These are phyloP conservation scores for Drosophila watanabei DNA, from an alignment of 1,140 invertebrate species.

Conservation along the genomic window DNA sequence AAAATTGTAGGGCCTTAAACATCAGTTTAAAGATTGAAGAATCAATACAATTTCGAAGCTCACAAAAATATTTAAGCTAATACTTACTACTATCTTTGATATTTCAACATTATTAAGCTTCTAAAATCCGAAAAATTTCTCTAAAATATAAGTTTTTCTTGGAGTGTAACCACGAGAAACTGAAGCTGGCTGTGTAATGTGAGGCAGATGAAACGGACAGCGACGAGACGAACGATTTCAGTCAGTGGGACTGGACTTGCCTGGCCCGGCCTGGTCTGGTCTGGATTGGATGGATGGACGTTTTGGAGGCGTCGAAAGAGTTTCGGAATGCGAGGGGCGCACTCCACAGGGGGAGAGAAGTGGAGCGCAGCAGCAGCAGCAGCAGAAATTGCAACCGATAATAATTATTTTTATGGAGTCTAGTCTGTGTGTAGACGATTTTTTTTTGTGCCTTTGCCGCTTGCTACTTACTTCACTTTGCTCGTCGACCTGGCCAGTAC, in stretches of 20 bases:
- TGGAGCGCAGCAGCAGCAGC: slow-evolving; percentile 30
- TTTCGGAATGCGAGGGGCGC: slow-evolving; percentile 21
- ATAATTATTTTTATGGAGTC: slow-evolving; percentile 86
- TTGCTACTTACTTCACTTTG: slow-evolving; percentile 67
- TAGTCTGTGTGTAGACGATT: slow-evolving; percentile 86
- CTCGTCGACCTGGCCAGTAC: slow-evolving; percentile 50
- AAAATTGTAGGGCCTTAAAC: no score
- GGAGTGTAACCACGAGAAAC: slow-evolving; percentile 30
- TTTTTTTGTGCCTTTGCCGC: slow-evolving; percentile 66
- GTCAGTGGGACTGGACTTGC: slow-evolving; percentile 30
- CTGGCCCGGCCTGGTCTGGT: slow-evolving; percentile 2
- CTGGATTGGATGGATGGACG: slow-evolving; percentile 32
- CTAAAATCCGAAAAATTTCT: no score
- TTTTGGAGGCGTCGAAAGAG: slow-evolving; percentile 50
- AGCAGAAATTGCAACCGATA: slow-evolving; percentile 85
- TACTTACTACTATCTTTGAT: no score
- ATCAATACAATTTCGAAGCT: neutral
- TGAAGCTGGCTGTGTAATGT: slow-evolving; percentile 65
- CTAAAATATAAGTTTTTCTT: neutral
- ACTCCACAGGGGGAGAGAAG: neutral
- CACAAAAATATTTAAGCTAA: neutral
- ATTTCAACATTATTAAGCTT: neutral
- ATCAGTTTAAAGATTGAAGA: neutral
- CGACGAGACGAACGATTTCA: slow-evolving; percentile 48
- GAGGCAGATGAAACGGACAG: slow-evolving; percentile 76